Base-by-base conservation (phyloP, 1,140 invertebrate species). In the Scaptomyza graminum region DNA sequence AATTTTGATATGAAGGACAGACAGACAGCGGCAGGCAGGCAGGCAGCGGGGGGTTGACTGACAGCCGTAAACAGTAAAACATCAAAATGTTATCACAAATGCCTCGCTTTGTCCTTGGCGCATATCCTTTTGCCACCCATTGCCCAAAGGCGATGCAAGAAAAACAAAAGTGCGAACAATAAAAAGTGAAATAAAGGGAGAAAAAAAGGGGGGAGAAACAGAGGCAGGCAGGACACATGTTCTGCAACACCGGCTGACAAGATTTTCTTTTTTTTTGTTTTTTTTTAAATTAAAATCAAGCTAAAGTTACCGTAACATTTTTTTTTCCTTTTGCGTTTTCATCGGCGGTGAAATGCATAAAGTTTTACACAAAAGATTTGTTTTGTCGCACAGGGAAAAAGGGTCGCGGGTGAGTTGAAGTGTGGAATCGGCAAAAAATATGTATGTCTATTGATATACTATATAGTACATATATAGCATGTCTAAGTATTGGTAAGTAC, bases 341-440 rank as follows among this genome's bases (percentile, higher is more conserved):
- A 85, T 87, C 76, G 73, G 63, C 82, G 82, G 67, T 78, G 83
- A 87, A 87, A 85, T 85, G 82, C 83, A 87, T 87, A 87, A 87
- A 88, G 83, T 87, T 87, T 87, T 73, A 51, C 75, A 69, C 64
- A 77, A 88, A 88, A 88, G 82, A 87, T 87, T 87, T 87, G 82
- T 87, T 87, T 87, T 87, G 82, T 85, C 82, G 68, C 82, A 34
- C 28, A n/a, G 28, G 6, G 1, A 79, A 85, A 82, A 85, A 87
- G 77, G 81, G 74, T 84, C 79, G 79, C 34, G 37, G 8, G 43
- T 49, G 18, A 54, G 50, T 22, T 5, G 57, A 13, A 41, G 55
- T 39, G 39, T 52, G 54, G 46, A 25, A 50, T 6, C n/a, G 49
- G 44, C 41, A 43, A 2, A 22, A 22, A 22, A 22, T 22, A 22